Conservation (phyloP, 2,797 vertebrate genomes). For the Trachurus trachurus region DNA sequence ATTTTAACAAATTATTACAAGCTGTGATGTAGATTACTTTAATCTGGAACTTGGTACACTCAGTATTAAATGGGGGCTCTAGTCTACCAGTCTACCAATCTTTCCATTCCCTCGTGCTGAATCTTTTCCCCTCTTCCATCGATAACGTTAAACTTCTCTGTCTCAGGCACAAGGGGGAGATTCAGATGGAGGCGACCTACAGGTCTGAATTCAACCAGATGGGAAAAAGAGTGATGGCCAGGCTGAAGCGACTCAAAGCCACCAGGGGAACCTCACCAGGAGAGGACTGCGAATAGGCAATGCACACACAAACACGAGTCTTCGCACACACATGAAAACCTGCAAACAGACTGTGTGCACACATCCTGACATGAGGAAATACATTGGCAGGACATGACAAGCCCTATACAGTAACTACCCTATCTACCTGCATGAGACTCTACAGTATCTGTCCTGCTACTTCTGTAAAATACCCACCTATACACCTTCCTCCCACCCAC, state of each 20-base stretch:
- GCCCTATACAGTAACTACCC: conserved; percentile 30
- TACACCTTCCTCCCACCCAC: conserved; percentile 59
- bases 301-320: background rate
- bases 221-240: conserved; percentile 53
- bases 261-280: background rate
- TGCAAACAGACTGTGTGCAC: background rate
- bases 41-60: background rate
- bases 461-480: conserved; percentile 56
- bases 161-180: conserved; percentile 59
- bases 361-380: conserved; percentile 15
- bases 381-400: conserved; percentile 19
- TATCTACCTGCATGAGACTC: conserved; percentile 20
- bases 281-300: conserved; percentile 32
- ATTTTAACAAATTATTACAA: background rate
- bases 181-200: conserved; percentile 39
- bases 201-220: conserved; percentile 50
- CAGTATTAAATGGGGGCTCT: background rate
- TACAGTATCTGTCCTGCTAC: conserved; percentile 26
- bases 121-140: background rate
- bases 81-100: background rate
- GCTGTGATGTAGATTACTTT: background rate
- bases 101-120: background rate
- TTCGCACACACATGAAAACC: background rate
- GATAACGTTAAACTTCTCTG: conserved; percentile 17
- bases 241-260: conserved; percentile 46